Conservation (phyloP, 2,113 vertebrate genomes). For the Isichthys henryi region DNA sequence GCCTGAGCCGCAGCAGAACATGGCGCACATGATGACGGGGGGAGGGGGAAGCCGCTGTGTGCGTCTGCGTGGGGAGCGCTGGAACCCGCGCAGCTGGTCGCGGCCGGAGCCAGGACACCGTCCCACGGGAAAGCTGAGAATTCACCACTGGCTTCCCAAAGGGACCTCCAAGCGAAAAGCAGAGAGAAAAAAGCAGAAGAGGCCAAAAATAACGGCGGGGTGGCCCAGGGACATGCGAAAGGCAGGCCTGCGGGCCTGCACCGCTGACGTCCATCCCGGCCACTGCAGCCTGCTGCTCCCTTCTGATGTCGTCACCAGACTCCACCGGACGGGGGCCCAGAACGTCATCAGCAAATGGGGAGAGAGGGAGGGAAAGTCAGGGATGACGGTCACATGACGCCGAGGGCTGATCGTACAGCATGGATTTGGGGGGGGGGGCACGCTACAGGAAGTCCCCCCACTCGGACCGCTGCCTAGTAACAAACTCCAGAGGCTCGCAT, state of each 20-base stretch:
- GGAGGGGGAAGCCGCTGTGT: not conserved
- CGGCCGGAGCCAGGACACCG: not conserved
- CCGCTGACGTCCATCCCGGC: not conserved
- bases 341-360: not conserved
- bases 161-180: not conserved
- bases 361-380: not conserved
- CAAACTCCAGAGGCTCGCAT: not conserved
- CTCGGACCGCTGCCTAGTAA: not conserved
- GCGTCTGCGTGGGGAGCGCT: not conserved
- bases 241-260: not conserved
- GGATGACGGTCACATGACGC: not conserved
- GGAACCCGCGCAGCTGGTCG: not conserved
- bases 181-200: not conserved
- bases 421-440: not conserved
- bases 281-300: not conserved
- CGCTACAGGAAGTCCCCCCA: not conserved
- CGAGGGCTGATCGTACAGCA: not conserved
- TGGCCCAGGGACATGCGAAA: not conserved
- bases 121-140: conserved; percentile 11
- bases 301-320: not conserved
- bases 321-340: not conserved
- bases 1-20: not conserved
- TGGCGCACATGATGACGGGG: not conserved
- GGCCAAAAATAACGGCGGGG: not conserved
- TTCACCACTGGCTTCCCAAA: not conserved